A percentile compares a stretch with the other conserved stretches of the same genome.
These are phyloP conservation scores for Hydrolagus affinis DNA, from an alignment of 2,113 vertebrate genomes.

Conservation along the genomic window DNA sequence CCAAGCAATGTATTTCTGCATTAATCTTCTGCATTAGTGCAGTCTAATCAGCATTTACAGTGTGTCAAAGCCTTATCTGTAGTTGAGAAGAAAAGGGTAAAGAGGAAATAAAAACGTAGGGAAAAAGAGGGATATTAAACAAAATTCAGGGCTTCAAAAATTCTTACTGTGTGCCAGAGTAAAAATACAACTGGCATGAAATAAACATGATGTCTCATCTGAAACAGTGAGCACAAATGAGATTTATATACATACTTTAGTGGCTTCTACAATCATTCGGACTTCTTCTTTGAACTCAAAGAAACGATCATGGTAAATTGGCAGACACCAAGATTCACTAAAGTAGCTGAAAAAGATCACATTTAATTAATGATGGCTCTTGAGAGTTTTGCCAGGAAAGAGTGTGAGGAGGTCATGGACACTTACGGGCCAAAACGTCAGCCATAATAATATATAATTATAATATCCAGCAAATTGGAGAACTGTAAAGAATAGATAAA, in stretches of 20 bases:
- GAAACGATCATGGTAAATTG: conserved; percentile 84
- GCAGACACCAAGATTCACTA: conserved; percentile 73
- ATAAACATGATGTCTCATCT: not conserved
- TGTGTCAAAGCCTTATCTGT: too few species aligned
- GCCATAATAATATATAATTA: too few species aligned
- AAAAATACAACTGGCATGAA: not conserved
- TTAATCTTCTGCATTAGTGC: too few species aligned
- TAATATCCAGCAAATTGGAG: too few species aligned
- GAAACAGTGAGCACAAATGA: not conserved
- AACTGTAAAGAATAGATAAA: too few species aligned
- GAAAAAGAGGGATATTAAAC: not conserved
- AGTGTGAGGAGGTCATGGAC: conserved; percentile 35
- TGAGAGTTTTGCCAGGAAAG: conserved; percentile 39
- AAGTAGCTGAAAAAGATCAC: conserved; percentile 69
- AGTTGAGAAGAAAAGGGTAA: too few species aligned
- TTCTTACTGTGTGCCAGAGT: not conserved
- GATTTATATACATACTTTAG: conserved; percentile 41
- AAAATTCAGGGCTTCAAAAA: conserved; percentile 5
- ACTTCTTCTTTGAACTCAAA: conserved; percentile 80
- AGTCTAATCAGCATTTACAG: too few species aligned
- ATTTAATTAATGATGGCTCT: not conserved
- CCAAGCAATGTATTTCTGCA: too few species aligned
- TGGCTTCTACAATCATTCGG: conserved; percentile 56
- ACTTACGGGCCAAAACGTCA: not conserved
- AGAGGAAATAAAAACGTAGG: too few species aligned